Evolutionary conservation across 2,888 invertebrate genomes (phyloP).

Genomic region (Cheilosia vulpina): DNA sequence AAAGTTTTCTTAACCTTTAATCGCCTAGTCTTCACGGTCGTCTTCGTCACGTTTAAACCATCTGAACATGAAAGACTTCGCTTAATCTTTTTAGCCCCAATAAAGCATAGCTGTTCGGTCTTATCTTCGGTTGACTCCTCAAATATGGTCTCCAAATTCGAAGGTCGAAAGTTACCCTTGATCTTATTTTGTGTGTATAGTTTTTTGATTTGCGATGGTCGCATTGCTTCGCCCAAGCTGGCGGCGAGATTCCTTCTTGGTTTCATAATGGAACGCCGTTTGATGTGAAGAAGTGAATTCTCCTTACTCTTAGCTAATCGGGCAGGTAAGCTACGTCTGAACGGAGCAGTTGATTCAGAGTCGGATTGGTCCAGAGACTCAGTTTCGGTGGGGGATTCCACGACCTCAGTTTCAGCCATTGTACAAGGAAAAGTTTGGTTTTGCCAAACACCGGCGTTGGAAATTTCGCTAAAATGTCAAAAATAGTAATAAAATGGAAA

Average conservation of each 20-base stretch:
- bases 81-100: conserved; percentile 79
- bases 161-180: conserved; percentile 80
- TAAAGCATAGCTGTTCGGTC: conserved; percentile 77
- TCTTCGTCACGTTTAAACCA: conserved; percentile 80
- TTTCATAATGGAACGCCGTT: conserved; percentile 80
- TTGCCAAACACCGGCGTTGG: conserved; percentile 25
- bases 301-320: conserved; percentile 79
- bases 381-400: conserved; percentile 11
- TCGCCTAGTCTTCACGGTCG: conserved; percentile 80
- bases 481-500: neutral
- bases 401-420: conserved; percentile 52
- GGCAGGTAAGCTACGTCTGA: conserved; percentile 77
- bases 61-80: conserved; percentile 80
- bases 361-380: conserved; percentile 23
- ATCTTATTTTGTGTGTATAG: conserved; percentile 80
- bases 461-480: conserved; percentile 21
- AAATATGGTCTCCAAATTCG: conserved; percentile 81
- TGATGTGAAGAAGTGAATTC: conserved; percentile 77
- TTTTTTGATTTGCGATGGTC: conserved; percentile 78
- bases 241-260: conserved; percentile 65
- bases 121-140: conserved; percentile 78
- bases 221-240: conserved; percentile 48
- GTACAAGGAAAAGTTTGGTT: conserved; percentile 39
- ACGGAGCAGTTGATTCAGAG: conserved; percentile 8
- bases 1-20: conserved; percentile 81